Evolutionary conservation across 2,113 vertebrate species (phyloP), one percentile per base, ranked within the genome.

Genomic region (Lonchura striata): DNA sequence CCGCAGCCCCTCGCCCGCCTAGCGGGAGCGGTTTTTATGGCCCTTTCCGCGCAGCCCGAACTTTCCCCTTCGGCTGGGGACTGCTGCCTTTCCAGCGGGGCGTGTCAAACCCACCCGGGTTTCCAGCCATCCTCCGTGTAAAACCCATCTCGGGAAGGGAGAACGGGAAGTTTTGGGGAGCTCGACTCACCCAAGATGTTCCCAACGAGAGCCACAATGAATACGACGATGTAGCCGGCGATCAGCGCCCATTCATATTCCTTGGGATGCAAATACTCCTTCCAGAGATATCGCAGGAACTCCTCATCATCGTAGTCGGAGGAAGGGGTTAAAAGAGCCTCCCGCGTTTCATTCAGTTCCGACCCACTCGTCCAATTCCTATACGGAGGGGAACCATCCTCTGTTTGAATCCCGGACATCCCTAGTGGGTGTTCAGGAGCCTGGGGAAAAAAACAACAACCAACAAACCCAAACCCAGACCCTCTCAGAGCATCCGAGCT

Each of bases 241-340:
- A 99, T 99, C 49, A 99, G 98, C 39, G 99, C 99, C 99, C 99
- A 99, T 95, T 99, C 99, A 49, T 99, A 99, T 91, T 99, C 98
- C 78, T 99, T 99, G 13, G 99, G 99, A 85, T 99, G 98, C 31
- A 99, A 96, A 95, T 99, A 99, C 86, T 99, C 99, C 78, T 97
- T 98, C 99, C 99, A 99, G 89, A 99, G 99, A 97, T 99, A 99
- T 60, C 96, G 98, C 71, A 99, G 97, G 98, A 99, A 99, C 93
- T 98, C 98, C 97, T 99, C 99, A 22, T 99, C 99, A 79, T 99
- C 99, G 61, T 99, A 99, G 79, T 99, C 98, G 30, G 97, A 70
- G 23, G 97, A 95, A 78, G 97, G 80, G 42, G 94, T 97, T 63
- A 94, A 81, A 70, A 97, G 93, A 31, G 97, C 86, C 82, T 98